A percentile compares a stretch with the other conserved stretches of the same genome.
These are phyloP conservation scores for Odontocerum albicorne DNA, from an alignment of 2,888 invertebrate genomes.

Conservation along the genomic window DNA sequence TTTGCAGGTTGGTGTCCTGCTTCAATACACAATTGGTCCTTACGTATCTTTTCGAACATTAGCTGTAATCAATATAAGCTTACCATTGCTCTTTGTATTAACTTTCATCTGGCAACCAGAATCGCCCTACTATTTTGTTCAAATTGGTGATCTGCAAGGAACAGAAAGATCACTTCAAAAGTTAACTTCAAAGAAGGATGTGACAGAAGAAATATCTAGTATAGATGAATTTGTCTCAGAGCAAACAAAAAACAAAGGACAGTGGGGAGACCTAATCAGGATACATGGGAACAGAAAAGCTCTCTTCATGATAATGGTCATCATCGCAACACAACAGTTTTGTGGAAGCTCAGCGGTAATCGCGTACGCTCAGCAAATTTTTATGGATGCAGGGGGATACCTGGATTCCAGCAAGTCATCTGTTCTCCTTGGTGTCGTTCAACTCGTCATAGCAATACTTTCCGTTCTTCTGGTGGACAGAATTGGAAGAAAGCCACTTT, in stretches of 20 bases:
- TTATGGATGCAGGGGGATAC: conserved; percentile 50
- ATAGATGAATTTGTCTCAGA: conserved; percentile 57
- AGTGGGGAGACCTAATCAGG: conserved; percentile 56
- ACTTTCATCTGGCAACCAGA: conserved; percentile 68
- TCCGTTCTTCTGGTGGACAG: conserved; percentile 64
- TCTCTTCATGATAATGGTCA: conserved; percentile 60
- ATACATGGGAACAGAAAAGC: conserved; percentile 63
- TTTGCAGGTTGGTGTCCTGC: conserved; percentile 60
- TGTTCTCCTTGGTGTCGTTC: conserved; percentile 60
- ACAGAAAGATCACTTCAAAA: conserved; percentile 61
- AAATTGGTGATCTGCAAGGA: conserved; percentile 55
- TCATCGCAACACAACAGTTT: conserved; percentile 64
- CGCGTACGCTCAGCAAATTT: conserved; percentile 65
- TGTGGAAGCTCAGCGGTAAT: conserved; percentile 65
- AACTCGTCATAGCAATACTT: conserved; percentile 58
- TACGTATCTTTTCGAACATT: conserved; percentile 57
- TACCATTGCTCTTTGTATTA: conserved; percentile 59
- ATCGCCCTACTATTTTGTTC: conserved; percentile 62
- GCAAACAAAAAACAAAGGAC: conserved; percentile 55
- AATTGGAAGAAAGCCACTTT: conserved; percentile 65
- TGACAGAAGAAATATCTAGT: conserved; percentile 57
- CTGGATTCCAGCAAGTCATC: conserved; percentile 58
- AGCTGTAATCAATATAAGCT: conserved; percentile 57
- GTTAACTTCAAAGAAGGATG: conserved; percentile 57
- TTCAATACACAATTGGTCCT: conserved; percentile 63